Evolutionary conservation across 2,113 vertebrate species (phyloP), one percentile per base, ranked within the genome.

Genomic region (Pyrgilauda ruficollis): DNA sequence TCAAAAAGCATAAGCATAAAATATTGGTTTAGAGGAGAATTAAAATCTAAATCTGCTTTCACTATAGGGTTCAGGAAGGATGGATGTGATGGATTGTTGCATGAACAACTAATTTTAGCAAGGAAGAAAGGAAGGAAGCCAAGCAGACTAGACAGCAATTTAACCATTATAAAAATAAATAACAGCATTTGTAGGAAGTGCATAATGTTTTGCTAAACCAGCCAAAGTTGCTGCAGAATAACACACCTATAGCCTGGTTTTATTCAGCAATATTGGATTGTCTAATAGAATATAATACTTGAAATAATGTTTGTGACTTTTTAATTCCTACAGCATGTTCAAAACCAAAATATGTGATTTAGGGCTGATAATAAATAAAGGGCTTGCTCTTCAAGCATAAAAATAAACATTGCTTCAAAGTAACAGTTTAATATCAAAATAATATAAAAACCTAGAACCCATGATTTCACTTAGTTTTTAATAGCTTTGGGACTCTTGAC

Each of bases 51-150:
- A 59, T 16, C 66, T 88, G 58, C 62, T 92, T 72, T 93, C 59
- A n/a, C 53, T 90, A 0, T 15, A 70, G 15, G 13, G 26, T 52
- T 55, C 80, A 92, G 75, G 80, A 92, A 94, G 87, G 67, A 86
- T 84, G 76, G 24, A 73, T 7, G 8, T 92, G 89, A 77, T 9
- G 26, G 55, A 84, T 9, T 69, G 53, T 39, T 67, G 37, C 31
- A 58, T 49, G 79, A 90, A 33, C 58, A 75, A 52, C 72, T 92
- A 64, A 72, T 90, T 94, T 90, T 92, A 94, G 67, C 44, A 84
- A 73, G 58, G 52, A 75, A 47, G 58, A 88, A 76, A 73, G 80
- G 91, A 94, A 95, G 87, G 93, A 95, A 96, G 59, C 37, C 26
- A 49, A 77, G 31, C 59, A 95, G 86, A 90, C 76, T 53, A 49